Conservation (phyloP, 2,888 invertebrate genomes). For the Melipona bicolor region DNA sequence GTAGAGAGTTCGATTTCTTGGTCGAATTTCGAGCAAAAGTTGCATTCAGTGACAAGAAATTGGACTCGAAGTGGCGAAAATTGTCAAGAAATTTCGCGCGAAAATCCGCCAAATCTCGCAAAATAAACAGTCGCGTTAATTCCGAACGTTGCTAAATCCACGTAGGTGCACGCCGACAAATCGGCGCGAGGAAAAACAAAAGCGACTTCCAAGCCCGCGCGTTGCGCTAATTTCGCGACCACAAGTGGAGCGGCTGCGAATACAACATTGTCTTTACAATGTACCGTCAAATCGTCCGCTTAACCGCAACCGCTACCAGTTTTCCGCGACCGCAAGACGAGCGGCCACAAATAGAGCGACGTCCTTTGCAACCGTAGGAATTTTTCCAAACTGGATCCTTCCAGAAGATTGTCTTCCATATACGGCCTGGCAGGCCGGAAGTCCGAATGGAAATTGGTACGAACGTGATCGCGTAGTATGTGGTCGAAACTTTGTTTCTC, state of each 20-base stretch:
- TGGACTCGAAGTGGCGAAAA: no score
- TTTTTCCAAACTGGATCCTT: not conserved
- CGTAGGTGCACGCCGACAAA: not conserved
- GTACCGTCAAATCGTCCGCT: conserved; percentile 30
- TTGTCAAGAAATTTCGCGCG: no score
- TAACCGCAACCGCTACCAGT: conserved; percentile 49
- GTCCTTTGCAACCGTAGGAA: conserved; percentile 36
- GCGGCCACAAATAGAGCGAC: conserved; percentile 40
- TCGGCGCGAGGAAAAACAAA: not conserved
- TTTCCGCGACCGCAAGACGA: conserved; percentile 44
- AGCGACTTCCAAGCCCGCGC: not conserved
- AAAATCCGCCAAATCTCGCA: not conserved
- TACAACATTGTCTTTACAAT: conserved; percentile 14
- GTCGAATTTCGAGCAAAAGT: no score
- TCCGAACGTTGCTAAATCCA: not conserved
- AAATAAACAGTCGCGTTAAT: not conserved
- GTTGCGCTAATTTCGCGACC: conserved; percentile 18
- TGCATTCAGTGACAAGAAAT: no score
- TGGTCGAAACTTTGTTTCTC: not conserved
- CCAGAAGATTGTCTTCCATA: conserved; percentile 9
- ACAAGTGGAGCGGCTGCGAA: conserved; percentile 36
- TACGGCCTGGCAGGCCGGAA: not conserved
- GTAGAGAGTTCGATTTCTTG: no score
- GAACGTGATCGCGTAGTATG: not conserved
- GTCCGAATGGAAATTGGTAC: not conserved